These are phyloP conservation scores for Oxyura jamaicensis DNA, from an alignment of 2,113 vertebrate genomes.

Conservation along the genomic window DNA sequence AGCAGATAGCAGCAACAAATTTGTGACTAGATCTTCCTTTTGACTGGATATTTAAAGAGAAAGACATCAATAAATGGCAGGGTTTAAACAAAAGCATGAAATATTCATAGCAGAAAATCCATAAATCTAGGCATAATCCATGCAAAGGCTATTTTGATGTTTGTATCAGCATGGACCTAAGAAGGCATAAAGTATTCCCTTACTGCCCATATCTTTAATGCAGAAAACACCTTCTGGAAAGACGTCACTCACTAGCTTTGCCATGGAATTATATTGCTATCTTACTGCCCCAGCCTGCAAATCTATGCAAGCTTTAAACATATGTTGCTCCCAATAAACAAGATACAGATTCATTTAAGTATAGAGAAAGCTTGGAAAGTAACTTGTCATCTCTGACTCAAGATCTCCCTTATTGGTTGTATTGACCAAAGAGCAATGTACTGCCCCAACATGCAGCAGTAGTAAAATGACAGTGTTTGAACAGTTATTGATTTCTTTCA, in stretches of 20 bases:
- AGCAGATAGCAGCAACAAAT: not conserved
- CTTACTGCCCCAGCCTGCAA: constrained; percentile 8
- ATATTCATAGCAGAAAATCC: constrained; percentile 5
- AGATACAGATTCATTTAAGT: not conserved
- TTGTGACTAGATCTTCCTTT: not conserved
- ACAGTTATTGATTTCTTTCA: not conserved
- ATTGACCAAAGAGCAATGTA: not conserved
- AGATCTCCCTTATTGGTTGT: not conserved
- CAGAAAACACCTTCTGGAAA: constrained; percentile 2
- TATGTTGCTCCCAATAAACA: not conserved
- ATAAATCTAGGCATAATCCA: not conserved
- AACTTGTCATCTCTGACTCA: not conserved
- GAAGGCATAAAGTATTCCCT: not conserved
- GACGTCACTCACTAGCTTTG: not conserved
- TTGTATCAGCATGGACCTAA: not conserved
- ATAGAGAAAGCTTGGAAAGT: not conserved
- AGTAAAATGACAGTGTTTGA: not conserved
- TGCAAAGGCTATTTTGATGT: not conserved
- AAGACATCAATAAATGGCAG: not conserved
- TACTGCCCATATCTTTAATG: not conserved
- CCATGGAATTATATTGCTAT: not conserved
- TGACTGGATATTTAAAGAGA: not conserved
- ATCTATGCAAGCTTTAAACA: not conserved
- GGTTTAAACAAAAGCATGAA: not conserved
- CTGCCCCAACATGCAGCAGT: not conserved